phyloP scores from a whole-genome alignment of 2,888 invertebrate genomes.

The Cerastoderma edule region DNA sequence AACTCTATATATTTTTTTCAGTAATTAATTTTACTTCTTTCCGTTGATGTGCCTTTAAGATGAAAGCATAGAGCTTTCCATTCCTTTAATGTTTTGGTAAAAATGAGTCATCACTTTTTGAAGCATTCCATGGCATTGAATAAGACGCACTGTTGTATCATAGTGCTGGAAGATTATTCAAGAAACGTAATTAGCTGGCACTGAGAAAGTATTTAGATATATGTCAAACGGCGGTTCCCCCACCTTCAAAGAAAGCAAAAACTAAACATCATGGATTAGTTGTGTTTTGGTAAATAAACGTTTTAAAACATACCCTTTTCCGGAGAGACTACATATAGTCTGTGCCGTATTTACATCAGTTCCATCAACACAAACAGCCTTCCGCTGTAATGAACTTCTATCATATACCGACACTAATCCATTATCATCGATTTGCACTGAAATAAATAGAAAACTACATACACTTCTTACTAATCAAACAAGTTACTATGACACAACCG shows the following conservation, averaged over 20 bases:
- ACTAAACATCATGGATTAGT: not conserved
- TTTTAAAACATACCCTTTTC: slow-evolving; percentile 32
- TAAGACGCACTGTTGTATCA: not conserved
- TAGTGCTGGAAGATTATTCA: not conserved
- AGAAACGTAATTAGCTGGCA: no score
- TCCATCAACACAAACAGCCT: slow-evolving; percentile 37
- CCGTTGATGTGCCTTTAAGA: no score
- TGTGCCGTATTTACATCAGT: slow-evolving; percentile 23
- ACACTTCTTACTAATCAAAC: not conserved
- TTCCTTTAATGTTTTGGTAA: no score
- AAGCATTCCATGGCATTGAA: no score
- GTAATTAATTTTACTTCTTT: no score
- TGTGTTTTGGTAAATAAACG: not conserved
- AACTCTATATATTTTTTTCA: no score
- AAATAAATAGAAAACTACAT: not conserved
- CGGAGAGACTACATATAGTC: slow-evolving; percentile 33
- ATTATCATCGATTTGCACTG: slow-evolving; percentile 39
- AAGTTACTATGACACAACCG: no score
- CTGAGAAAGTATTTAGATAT: no score
- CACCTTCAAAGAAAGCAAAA: not conserved
- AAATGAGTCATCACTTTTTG: no score
- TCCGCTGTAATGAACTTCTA: slow-evolving; percentile 9
- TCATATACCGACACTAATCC: slow-evolving; percentile 31
- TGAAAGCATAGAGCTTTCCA: no score
- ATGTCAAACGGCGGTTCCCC: no score